Evolutionary conservation across 2,113 vertebrate species (phyloP), one percentile per base, ranked within the genome.

Genomic region (Shinisaurus crocodilurus): DNA sequence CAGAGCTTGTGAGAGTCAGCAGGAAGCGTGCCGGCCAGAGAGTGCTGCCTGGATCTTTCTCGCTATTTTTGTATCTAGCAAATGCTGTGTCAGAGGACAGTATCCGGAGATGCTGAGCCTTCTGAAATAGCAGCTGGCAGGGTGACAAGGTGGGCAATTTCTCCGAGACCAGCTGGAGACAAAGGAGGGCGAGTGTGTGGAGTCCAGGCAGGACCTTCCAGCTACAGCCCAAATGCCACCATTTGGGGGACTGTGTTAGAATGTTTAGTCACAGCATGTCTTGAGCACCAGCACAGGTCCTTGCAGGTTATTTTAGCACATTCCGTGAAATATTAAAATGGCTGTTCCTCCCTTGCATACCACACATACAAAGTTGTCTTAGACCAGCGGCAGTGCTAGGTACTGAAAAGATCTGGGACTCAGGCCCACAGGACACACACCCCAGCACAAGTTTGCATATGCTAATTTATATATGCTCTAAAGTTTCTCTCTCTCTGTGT

Each of bases 1-100:
- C 91, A 85, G 25, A 84, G 89, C 69, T 91, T 89, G 86, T 89
- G 69, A 90, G 85, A 37, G 82, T 95, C 93, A 94, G 95, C 95
- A 95, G 94, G 93, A 95, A 95, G 90, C 82, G 83, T 91, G 93
- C 88, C 89, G 91, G 91, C 89, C 84, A 70, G 89, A 85, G 6
- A 70, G 60, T 85, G 81, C 60, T 48, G 89, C 89, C 75, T 86
- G 83, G 75, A 85, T 90, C 83, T 90, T 83, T 70, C 76, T 67
- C 60, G 74, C 72, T 72, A 85, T 88, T 88, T 91, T 85, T 96
- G 94, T 95, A 95, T 94, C 95, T 94, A 95, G 95, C 88, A 95
- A 94, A 87, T 94, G 95, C 96, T 96, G 94, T 9, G 75, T 96
- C 94, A 96, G 96, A 84, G 85, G 85, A 93, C 92, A 76, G 87